These are phyloP conservation scores for Folsomia candida DNA, from an alignment of 2,888 invertebrate species.

Conservation along the genomic window DNA sequence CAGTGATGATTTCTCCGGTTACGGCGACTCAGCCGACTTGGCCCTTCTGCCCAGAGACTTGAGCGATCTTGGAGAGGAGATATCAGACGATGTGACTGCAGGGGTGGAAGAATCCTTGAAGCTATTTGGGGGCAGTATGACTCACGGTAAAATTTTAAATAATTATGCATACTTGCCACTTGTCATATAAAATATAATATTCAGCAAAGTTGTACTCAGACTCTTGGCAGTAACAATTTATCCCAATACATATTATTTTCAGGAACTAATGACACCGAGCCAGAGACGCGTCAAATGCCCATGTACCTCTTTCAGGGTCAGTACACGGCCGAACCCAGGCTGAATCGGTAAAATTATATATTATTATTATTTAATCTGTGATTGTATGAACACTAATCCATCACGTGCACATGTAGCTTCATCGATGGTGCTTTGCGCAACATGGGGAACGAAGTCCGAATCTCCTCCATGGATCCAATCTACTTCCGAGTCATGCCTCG, in stretches of 20 bases:
- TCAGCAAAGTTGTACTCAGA: too few relatives aligned
- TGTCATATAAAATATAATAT: too few relatives aligned
- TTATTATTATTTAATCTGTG: too few relatives aligned
- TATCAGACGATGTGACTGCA: conserved; percentile 40
- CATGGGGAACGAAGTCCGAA: conserved; percentile 43
- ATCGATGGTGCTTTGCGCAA: conserved; percentile 48
- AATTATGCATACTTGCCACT: too few relatives aligned
- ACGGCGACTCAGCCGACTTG: conserved; percentile 8
- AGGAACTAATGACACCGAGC: conserved; percentile 3
- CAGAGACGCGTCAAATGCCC: conserved; percentile 38
- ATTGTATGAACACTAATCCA: too few relatives aligned
- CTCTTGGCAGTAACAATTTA: too few relatives aligned
- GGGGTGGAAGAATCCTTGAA: conserved; percentile 43
- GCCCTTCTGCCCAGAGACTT: conserved; percentile 23
- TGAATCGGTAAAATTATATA: too few relatives aligned
- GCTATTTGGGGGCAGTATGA: conserved; percentile 32
- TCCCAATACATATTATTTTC: too few relatives aligned
- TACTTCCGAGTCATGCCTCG: conserved; percentile 48
- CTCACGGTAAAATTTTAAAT: too few relatives aligned
- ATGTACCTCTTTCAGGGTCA: conserved; percentile 50
- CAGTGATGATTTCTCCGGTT: neutral
- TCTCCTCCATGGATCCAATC: conserved; percentile 45
- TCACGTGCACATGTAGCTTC: too few relatives aligned
- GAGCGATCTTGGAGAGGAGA: conserved; percentile 36
- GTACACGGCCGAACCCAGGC: conserved; percentile 47